Evolutionary conservation across 2,797 vertebrate species (phyloP), one percentile per base, ranked within the genome.

Genomic region (Bradypodion ventrale): DNA sequence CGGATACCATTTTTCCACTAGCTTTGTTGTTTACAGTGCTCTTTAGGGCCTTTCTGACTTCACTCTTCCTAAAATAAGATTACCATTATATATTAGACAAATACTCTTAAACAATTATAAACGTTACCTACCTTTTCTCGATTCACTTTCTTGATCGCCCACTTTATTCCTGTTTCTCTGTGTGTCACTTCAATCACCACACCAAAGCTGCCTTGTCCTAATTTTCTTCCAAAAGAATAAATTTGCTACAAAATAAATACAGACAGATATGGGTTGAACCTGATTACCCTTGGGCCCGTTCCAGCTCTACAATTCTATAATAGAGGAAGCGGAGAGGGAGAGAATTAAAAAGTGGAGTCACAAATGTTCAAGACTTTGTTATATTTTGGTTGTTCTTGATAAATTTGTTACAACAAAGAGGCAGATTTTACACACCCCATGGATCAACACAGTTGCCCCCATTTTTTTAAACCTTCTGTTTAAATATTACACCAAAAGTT

Each of bases 201-300:
- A 85, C 97, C 97, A 91, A 97, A 98, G 92, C 94, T 97, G 89
- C 96, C 97, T 93, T 97, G 95, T 93, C 97, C 97, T 93, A 98
- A 69, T 94, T 96, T 96, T 90, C 85, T 96, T 93, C 96, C 97
- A 93, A 97, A 97, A 65, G 88, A 91, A 95, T 97, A 97, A 86
- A 97, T 95, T 94, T 96, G 90, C 97, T 97, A 44, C 63, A 85
- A 92, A 85, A 91, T 9, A 90, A 70, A 87, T 49, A 56, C 52
- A 56, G 52, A 56, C 52, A 56, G 52, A 13, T 56, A 56, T 56
- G 52, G 19, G 52, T 56, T 56, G 52, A 15, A 56, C 52, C 21
- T 56, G 52, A 56, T 56, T 56, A 56, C 52, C 2, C 10, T 56
- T 56, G 4, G 52, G 19, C 52, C 52, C 21, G 52, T 56, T 19